Base-by-base conservation (phyloP, 2,113 vertebrate species). In the Tetraodon nigroviridis region DNA sequence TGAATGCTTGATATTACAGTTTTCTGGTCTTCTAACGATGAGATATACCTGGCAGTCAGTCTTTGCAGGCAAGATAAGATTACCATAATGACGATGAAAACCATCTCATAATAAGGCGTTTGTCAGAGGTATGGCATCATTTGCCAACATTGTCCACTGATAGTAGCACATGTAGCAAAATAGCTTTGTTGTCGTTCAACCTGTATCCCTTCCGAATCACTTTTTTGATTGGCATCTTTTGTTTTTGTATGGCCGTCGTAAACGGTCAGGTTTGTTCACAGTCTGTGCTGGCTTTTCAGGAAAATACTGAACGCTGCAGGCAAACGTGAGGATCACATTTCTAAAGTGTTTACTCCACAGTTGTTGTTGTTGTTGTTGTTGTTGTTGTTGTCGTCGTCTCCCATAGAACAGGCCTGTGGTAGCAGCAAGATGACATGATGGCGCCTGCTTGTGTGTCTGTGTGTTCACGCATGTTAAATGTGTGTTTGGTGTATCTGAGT, bases 261-360 rank as follows among this genome's bases (percentile, higher is more conserved):
- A 20, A 16, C 1, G 57, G 73, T 69, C 62, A 22, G 37, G 21
- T 71, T 4, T 55, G 40, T 73, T 84, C 74, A 68, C 42, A 89
- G 84, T 90, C 90, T 86, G 91, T 92, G 92, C 92, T 94, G 92
- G 81, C 82, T 90, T 91, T 86, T 89, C 90, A 51, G 21, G 2
- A 51, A 51, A 14, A 48, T 18, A 67, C 57, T 21, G n/a, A 79
- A 78, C 52, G 53, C 71, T 76, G 71, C 71, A 81, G 75, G 65
- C 70, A 80, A 71, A 58, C 61, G 70, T 67, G 68, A 76, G 4
- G 52, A 54, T 64, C 62, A 52, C 29, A 21, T 59, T 54, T 48
- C 53, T 68, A 58, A 49, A 64, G 58, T 27, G 32, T 62, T 70
- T 41, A 15, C 60, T 57, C 68, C 71, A 67, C 50, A 54, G 73